These are phyloP conservation scores for Pangasius larnaudii DNA, from an alignment of 2,797 vertebrate genomes.

Conservation along the genomic window DNA sequence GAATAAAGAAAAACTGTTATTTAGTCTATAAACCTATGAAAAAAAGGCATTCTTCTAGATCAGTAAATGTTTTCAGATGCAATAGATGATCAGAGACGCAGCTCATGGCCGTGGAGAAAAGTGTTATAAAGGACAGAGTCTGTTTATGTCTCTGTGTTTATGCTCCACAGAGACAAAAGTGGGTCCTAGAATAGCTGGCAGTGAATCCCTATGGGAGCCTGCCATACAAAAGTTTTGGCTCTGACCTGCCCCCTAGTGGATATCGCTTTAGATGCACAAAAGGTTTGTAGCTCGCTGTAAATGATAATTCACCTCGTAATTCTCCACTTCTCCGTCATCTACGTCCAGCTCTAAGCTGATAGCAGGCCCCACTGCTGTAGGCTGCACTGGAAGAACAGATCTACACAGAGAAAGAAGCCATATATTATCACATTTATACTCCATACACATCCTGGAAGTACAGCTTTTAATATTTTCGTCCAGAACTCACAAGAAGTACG, in stretches of 20 bases:
- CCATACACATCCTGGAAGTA: not conserved
- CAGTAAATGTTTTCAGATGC: not conserved
- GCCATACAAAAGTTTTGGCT: not conserved
- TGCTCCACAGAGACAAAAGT: not conserved
- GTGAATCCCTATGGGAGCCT: not conserved
- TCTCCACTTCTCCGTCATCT: slow-evolving; percentile 97
- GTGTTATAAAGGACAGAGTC: not conserved
- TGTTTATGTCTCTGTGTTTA: not conserved
- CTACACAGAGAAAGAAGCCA: slow-evolving; percentile 63
- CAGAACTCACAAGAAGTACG: slow-evolving; percentile 93
- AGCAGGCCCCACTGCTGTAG: slow-evolving; percentile 89
- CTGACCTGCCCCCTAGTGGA: too few relatives aligned
- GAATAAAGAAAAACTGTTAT: not conserved
- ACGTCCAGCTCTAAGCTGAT: slow-evolving; percentile 97
- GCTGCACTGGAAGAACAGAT: slow-evolving; percentile 95
- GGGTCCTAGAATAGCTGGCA: too few relatives aligned
- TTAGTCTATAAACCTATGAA: not conserved
- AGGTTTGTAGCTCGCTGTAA: not conserved
- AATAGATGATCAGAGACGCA: not conserved
- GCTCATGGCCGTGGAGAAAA: not conserved
- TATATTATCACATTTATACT: not conserved
- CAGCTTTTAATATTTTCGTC: too few relatives aligned
- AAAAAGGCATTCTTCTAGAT: not conserved
- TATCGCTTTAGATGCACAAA: not conserved
- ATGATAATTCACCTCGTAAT: slow-evolving; percentile 86